Conservation (phyloP, 2,113 vertebrate genomes). For the Drymodes brunneopygia region DNA sequence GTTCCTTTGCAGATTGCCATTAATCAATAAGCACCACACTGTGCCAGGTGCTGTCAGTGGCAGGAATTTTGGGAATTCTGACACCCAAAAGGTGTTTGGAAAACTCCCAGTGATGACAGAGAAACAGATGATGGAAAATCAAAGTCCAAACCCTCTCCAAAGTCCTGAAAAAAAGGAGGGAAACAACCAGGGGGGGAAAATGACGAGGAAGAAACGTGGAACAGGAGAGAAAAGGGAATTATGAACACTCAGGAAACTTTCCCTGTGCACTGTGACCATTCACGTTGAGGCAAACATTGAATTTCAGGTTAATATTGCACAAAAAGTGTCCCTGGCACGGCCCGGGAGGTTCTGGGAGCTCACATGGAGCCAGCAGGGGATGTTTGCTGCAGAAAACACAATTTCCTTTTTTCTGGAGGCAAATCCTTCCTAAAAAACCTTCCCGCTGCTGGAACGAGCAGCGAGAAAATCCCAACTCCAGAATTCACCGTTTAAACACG, state of each 20-base stretch:
- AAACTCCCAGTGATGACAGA: background rate
- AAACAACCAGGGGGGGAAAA: background rate
- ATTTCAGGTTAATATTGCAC: background rate
- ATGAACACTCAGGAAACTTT: background rate
- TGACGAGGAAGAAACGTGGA: background rate
- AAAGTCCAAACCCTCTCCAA: background rate
- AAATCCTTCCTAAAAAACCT: background rate
- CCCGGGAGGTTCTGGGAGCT: background rate
- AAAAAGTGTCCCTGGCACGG: background rate
- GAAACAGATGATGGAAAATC: background rate
- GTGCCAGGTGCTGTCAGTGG: background rate
- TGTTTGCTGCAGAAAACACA: background rate
- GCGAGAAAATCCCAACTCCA: background rate
- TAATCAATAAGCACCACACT: background rate
- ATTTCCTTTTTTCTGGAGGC: background rate
- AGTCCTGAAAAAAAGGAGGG: background rate
- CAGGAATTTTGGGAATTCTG: background rate
- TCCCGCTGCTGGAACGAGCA: background rate
- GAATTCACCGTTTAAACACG: accelerated
- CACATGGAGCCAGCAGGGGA: background rate
- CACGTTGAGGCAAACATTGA: background rate
- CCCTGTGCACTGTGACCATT: background rate
- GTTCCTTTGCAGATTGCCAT: background rate
- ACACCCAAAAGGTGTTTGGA: background rate
- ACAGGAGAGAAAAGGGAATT: background rate